Evolutionary conservation across 2,797 vertebrate genomes (phyloP), one percentile per base, ranked within the genome.

Genomic region (Kryptopterus vitreolus): DNA sequence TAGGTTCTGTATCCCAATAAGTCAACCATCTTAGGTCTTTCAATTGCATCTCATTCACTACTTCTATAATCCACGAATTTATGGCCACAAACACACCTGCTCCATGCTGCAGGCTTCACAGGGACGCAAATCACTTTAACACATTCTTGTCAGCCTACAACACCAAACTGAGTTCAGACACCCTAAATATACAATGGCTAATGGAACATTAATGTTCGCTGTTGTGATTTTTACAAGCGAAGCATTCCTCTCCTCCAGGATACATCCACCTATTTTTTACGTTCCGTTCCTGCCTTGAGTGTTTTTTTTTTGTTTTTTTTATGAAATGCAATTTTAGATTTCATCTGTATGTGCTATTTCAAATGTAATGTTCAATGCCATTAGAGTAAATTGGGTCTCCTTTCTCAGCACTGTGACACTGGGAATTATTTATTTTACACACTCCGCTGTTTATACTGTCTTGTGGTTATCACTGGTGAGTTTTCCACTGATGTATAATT

Each of bases 291-390:
- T 63, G 62, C n/a, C 74, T 58, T 70, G 46, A 46, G 57, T 81
- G 80, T 43, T 71, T 55, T n/a, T n/a, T n/a, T n/a, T n/a, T n/a
- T n/a, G n/a, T n/a, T n/a, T n/a, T n/a, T n/a, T 76, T 62, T 73
- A 53, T 59, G 52, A 20, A 76, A 73, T 77, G 16, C 57, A 48
- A 81, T 82, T 81, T 85, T 70, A 79, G 50, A 78, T 81, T 84
- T 81, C 78, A 81, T 85, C 80, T 78, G 46, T 78, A 68, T 65
- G 78, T 77, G 78, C 55, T 38, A 77, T 84, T 81, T 69, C 55
- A 78, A 75, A 59, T 26, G 22, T 74, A 83, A 84, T 84, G 74
- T 81, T 77, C 78, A 26, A 76, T 77, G 50, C 50, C 79, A 79
- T 82, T 82, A 73, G 55, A 68, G 59, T 50, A 84, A 81, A 81